Conservation (phyloP, 2,888 invertebrate species). For the Enoplolaimus lenunculus region DNA sequence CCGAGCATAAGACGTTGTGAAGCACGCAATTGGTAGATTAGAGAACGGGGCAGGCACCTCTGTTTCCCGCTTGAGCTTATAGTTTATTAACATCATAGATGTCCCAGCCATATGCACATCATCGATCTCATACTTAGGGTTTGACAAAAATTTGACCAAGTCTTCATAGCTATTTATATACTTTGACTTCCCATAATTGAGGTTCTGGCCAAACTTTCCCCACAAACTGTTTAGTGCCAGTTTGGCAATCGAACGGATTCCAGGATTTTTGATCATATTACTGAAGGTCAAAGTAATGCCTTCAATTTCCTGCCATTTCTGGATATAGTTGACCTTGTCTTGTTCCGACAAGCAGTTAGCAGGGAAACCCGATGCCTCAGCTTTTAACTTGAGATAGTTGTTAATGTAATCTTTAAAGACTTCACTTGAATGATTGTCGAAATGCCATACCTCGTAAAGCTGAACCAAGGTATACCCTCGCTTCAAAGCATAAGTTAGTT, state of each 20-base stretch:
- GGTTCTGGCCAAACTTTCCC: neutral
- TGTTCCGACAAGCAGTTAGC: neutral
- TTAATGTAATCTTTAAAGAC: conserved; percentile 13
- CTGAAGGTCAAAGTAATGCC: neutral
- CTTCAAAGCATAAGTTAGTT: neutral
- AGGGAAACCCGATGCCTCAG: neutral
- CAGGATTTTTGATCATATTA: neutral
- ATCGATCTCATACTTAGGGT: neutral
- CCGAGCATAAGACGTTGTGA: conserved; percentile 38
- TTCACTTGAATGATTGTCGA: too few species aligned
- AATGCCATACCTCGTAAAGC: conserved; percentile 5
- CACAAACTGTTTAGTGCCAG: neutral
- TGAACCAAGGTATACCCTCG: neutral
- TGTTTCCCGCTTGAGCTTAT: neutral
- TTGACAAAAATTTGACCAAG: neutral
- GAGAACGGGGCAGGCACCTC: neutral
- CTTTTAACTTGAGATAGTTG: neutral
- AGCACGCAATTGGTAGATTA: conserved; percentile 39
- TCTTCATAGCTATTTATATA: neutral
- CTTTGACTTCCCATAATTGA: neutral
- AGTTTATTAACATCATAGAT: neutral
- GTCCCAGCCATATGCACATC: neutral
- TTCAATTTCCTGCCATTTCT: neutral
- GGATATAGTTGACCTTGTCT: neutral
- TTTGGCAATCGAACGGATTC: neutral